Evolutionary conservation across 2,797 vertebrate genomes (phyloP).

Genomic region (Propithecus perrieri): DNA sequence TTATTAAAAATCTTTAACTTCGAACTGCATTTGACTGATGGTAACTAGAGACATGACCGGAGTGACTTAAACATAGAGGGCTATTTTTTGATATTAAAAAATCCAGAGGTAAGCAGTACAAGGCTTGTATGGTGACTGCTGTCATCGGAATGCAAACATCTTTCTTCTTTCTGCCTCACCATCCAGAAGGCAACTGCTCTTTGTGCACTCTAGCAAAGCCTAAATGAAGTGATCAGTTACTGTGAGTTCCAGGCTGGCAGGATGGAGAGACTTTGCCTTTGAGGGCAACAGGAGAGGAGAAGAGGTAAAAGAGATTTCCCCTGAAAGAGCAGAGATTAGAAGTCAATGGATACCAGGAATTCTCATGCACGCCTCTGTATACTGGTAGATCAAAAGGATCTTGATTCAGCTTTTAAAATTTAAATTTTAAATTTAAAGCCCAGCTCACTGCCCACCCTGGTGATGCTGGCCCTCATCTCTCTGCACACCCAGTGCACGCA

Average conservation of each 20-base stretch:
- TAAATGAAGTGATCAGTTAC: background rate
- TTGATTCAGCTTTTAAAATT: background rate
- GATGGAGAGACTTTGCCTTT: background rate
- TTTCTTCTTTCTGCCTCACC: background rate
- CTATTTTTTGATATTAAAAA: background rate
- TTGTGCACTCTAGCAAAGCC: background rate
- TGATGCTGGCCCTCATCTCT: background rate
- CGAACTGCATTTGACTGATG: background rate
- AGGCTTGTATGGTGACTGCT: background rate
- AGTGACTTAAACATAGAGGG: background rate
- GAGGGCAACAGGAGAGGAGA: background rate
- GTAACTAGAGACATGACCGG: background rate
- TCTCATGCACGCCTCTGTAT: background rate
- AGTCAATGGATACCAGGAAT: background rate
- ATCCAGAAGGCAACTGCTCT: background rate
- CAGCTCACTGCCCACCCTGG: background rate
- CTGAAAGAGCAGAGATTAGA: background rate
- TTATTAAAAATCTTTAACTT: background rate
- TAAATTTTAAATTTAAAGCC: too few relatives aligned
- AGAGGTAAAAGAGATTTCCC: background rate
- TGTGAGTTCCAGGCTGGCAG: background rate
- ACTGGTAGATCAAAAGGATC: background rate
- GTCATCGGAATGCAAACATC: background rate
- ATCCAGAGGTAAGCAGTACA: background rate
- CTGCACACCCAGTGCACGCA: accelerated